A percentile compares a stretch with the other conserved stretches of the same genome.
These are phyloP conservation scores for Formicarius rufipectus DNA, from an alignment of 2,113 vertebrate species.

Conservation along the genomic window DNA sequence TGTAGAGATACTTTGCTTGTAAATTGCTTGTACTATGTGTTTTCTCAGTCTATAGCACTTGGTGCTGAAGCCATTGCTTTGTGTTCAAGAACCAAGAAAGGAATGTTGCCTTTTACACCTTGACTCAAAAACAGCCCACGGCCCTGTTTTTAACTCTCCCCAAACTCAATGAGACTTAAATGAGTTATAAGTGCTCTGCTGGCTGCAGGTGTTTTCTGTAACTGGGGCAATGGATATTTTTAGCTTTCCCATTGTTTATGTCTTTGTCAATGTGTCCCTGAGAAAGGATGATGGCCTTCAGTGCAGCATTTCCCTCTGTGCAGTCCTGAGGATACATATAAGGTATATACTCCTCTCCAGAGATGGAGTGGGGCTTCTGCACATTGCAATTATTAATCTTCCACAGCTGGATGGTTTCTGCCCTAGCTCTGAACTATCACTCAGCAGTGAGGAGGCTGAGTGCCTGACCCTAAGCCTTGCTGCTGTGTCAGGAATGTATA, in stretches of 20 bases:
- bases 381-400: constrained; percentile 81
- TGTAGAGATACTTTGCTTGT: background rate
- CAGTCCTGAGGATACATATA: constrained; percentile 64
- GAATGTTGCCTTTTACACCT: background rate
- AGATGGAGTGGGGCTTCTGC: constrained; percentile 51
- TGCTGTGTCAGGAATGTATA: background rate
- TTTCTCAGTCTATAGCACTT: background rate
- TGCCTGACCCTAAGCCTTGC: background rate
- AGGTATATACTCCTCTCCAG: constrained; percentile 43
- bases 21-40: background rate
- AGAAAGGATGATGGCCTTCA: constrained; percentile 9
- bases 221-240: constrained; percentile 29
- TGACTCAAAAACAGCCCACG: background rate
- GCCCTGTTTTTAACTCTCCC: background rate
- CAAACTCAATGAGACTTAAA: background rate
- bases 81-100: background rate
- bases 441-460: background rate
- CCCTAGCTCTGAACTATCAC: constrained; percentile 18
- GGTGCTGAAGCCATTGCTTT: background rate
- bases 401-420: constrained; percentile 71
- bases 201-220: constrained; percentile 28
- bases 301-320: background rate
- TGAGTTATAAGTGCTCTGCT: constrained; percentile 24
- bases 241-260: constrained; percentile 6
- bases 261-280: constrained; percentile 12